Base-by-base conservation (phyloP, 1,140 invertebrate genomes). In the Parapsyche elsis region DNA sequence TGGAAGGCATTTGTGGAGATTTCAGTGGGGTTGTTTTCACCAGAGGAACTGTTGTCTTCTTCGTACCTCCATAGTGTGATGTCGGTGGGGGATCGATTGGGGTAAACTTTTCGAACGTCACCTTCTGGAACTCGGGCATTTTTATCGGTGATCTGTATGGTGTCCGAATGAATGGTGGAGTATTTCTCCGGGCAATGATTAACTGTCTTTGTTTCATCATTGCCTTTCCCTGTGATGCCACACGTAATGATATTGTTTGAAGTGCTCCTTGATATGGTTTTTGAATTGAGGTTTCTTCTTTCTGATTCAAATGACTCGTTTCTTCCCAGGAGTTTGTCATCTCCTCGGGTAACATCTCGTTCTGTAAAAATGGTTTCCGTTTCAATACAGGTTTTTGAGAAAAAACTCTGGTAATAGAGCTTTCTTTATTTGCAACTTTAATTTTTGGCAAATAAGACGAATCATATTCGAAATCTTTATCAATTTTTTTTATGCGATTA, bases 381-480 rank as follows among this genome's bases (percentile, higher is more conserved):
- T 81, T 87, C 85, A 49, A 85, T 87, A 53, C 82, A 80, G 30
- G 84, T 83, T 71, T 82, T 86, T 81, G 86, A 85, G 64, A 87
- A 84, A 45, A 85, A 64, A 78, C 71, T 78, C 81, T 67, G 45
- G 78, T 61, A 59, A 79, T 46, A 79, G 80, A 74, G 73, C 19
- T 80, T 80, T 80, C 81, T 82, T 82, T 83, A 59, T 79, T 61
- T 67, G 80, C 81, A 30, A 64, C 86, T 86, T 89, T 87, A 84
- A 87, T 87, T 87, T 90, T 87, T 80, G 91, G 80, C 80, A 90
- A 83, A 87, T 90, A 88, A n/a, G 88, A 89, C 77, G 92, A 85
- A 86, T 93, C 92, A 84, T 93, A 93, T 77, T 93, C 91, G 85
- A 93, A 93, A 86, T 93, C 92, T 82, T 92, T 91, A 84, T 92